Conservation (phyloP, 2,797 vertebrate genomes). For the Picus viridis region DNA sequence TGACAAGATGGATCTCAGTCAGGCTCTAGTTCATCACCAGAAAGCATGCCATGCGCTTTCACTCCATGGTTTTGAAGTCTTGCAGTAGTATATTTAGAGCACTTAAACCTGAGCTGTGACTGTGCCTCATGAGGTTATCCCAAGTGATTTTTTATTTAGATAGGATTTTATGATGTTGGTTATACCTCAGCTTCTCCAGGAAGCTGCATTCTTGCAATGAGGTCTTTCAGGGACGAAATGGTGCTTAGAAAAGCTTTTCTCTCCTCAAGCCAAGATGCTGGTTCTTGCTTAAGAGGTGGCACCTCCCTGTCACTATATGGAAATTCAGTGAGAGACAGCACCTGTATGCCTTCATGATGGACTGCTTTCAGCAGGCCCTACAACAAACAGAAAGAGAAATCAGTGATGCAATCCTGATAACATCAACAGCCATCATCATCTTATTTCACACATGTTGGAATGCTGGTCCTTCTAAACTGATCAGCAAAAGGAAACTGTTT, state of each 20-base stretch:
- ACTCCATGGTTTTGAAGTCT: background rate
- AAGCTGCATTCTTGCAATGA: conserved; percentile 89
- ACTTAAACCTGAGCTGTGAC: background rate
- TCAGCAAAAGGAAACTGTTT: background rate
- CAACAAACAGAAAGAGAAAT: background rate
- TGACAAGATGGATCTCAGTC: background rate
- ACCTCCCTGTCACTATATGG: conserved; percentile 79
- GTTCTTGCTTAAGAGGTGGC: conserved; percentile 52
- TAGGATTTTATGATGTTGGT: background rate
- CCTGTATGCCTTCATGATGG: conserved; percentile 94
- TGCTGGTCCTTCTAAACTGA: background rate
- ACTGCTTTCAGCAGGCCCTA: conserved; percentile 92
- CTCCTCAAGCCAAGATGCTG: conserved; percentile 85
- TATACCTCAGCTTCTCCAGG: conserved; percentile 83
- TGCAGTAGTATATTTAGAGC: background rate
- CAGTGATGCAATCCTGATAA: background rate
- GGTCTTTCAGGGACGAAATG: conserved; percentile 86
- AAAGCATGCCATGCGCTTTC: background rate
- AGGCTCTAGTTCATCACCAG: background rate
- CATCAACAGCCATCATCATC: background rate
- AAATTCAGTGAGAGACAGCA: conserved; percentile 91
- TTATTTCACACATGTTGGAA: background rate
- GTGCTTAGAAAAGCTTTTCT: conserved; percentile 85
- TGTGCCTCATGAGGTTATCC: background rate
- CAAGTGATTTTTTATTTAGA: background rate